Evolutionary conservation across 2,797 vertebrate species (phyloP), one percentile per base, ranked within the genome.

Genomic region (Sciaenops ocellatus): DNA sequence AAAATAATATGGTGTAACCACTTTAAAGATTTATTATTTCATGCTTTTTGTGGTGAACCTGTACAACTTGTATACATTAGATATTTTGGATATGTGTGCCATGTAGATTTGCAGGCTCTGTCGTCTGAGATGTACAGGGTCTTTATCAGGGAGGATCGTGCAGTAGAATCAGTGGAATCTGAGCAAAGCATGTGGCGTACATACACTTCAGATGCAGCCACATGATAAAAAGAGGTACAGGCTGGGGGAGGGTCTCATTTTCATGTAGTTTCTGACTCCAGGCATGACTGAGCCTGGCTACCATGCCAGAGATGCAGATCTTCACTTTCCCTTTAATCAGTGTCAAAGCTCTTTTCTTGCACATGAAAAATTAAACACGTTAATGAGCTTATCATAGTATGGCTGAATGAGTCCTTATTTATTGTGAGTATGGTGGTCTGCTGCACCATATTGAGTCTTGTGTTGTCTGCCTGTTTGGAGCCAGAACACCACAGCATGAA

Each of bases 311-410:
- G 80, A 85, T 83, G 78, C 63, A 76, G 63, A 83, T 85, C 78
- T 87, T 3, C 18, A 60, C 82, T 92, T 90, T 88, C 77, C 67
- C 77, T 90, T 90, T 92, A 91, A 93, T 93, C 86, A 90, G 63
- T 24, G 71, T 90, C 82, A 89, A 79, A 83, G 81, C 76, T 48
- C 70, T 83, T 80, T 69, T 69, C 87, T 73, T 62, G 73, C 81
- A 78, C 80, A 78, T 9, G 47, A 80, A 72, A 67, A 86, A 89
- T 89, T 47, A 80, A 92, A 85, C 82, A 73, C 62, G 66, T 76
- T 90, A 90, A 94, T 91, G 86, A 91, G 87, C 84, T 34, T 55
- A 90, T 87, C 48, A 55, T 69, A 61, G 78, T 54, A 83, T 56
- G 87, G 79, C 81, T 86, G 73, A 91, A 75, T 85, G 80, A 84